phyloP scores from a whole-genome alignment of 1,140 invertebrate genomes.

The Tetraneura akinire region DNA sequence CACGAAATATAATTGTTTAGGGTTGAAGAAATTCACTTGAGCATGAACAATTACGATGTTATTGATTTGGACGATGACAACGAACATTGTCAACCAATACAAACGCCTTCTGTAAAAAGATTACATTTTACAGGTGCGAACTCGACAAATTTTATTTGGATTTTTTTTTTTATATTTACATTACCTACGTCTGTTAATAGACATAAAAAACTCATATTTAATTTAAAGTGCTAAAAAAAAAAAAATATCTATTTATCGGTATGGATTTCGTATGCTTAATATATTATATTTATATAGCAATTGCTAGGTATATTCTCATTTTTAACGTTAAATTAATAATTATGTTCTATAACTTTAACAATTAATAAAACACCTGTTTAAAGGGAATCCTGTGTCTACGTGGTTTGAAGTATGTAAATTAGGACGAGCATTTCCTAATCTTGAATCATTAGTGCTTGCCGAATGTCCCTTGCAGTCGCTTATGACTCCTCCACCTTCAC shows the following conservation, averaged over 20 bases:
- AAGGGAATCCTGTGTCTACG: conserved; percentile 76
- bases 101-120: conserved; percentile 62
- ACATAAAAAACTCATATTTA: too few relatives aligned
- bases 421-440: conserved; percentile 78
- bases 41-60: conserved; percentile 79
- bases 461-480: conserved; percentile 77
- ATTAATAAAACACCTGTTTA: conserved; percentile 65
- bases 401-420: conserved; percentile 83
- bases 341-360: too few relatives aligned
- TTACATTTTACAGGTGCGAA: conserved; percentile 73
- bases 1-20: conserved; percentile 54
- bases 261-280: too few relatives aligned
- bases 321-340: too few relatives aligned
- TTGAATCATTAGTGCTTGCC: conserved; percentile 81
- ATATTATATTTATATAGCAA: too few relatives aligned
- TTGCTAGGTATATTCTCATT: too few relatives aligned
- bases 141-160: background rate
- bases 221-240: too few relatives aligned
- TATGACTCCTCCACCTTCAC: conserved; percentile 55
- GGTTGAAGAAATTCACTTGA: conserved; percentile 87
- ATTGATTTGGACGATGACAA: conserved; percentile 65
- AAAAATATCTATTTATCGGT: too few relatives aligned
- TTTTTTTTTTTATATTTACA: too few relatives aligned
- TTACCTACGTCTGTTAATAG: too few relatives aligned
- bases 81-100: conserved; percentile 49